These are phyloP conservation scores for Amphimedon queenslandica DNA, from an alignment of 37 sponge, comb jelly and placozoan species.

Conservation along the genomic window DNA sequence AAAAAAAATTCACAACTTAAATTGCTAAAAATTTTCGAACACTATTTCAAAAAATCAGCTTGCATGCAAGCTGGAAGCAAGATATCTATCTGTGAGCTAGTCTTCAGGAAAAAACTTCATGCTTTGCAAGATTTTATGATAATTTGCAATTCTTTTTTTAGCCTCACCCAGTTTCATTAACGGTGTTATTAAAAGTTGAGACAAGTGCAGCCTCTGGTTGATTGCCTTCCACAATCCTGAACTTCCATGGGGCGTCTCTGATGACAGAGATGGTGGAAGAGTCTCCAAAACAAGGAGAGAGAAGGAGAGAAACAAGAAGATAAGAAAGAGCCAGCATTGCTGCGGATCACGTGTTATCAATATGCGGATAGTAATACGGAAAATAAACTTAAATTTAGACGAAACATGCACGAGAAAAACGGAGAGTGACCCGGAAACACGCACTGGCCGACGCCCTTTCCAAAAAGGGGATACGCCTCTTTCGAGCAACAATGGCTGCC, in stretches of 20 bases:
- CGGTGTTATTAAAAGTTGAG: conserved; percentile 25
- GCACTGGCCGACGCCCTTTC: no score
- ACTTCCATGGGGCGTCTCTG: conserved; percentile 16
- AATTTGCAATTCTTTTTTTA: neutral
- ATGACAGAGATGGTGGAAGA: conserved; percentile 4
- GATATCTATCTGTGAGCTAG: no score
- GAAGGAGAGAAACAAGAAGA: no score
- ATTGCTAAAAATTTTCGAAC: no score
- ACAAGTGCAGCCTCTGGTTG: conserved; percentile 15
- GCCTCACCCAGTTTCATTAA: conserved; percentile 29
- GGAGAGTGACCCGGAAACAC: neutral
- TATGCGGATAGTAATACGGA: neutral
- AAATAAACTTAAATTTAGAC: neutral
- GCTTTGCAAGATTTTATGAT: no score
- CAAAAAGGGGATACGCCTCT: no score
- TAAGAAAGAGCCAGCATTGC: neutral
- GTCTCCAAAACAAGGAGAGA: neutral
- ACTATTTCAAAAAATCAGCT: conserved; percentile 1
- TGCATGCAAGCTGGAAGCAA: neutral
- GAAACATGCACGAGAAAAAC: neutral
- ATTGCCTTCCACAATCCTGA: conserved; percentile 23
- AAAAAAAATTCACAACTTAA: neutral
- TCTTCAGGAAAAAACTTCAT: no score
- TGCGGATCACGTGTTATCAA: no score
- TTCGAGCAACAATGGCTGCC: conserved; percentile 6